A percentile compares a stretch with the other conserved stretches of the same genome.
Conservation (phyloP, 1,140 invertebrate species). For the Eciton burchellii region DNA sequence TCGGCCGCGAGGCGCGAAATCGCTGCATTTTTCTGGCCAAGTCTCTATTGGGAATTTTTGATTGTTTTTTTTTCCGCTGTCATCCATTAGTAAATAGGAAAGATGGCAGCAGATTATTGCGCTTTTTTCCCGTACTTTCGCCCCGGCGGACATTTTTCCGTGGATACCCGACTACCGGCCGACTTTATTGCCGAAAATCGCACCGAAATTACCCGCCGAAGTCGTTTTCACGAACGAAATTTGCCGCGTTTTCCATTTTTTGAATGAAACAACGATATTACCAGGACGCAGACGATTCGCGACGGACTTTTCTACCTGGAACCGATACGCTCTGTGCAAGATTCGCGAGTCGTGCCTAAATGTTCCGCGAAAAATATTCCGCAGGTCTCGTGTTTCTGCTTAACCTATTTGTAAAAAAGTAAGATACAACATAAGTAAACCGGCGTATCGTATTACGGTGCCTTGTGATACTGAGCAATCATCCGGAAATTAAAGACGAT, state of each 20-base stretch:
- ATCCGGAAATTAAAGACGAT: neutral
- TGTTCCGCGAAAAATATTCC: neutral
- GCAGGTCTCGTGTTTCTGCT: neutral
- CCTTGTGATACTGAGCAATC: neutral
- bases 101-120: conserved; percentile 86
- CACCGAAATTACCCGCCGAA: conserved; percentile 58
- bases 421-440: conserved; percentile 7
- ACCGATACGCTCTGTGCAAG: neutral
- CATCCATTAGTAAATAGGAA: conserved; percentile 86
- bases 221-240: conserved; percentile 62
- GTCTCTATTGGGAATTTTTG: conserved; percentile 81
- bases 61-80: conserved; percentile 84
- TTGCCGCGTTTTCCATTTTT: conserved; percentile 61
- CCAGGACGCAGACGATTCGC: conserved; percentile 24
- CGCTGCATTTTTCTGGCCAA: conserved; percentile 75
- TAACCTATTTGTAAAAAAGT: conserved; percentile 18
- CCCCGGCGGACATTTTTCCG: conserved; percentile 82
- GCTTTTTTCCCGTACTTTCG: conserved; percentile 83
- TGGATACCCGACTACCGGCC: conserved; percentile 44
- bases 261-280: conserved; percentile 36
- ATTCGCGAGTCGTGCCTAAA: neutral
- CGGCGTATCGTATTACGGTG: too few species aligned
- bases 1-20: conserved; percentile 63
- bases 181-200: conserved; percentile 25
- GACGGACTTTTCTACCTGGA: neutral